Evolutionary conservation across 2,888 invertebrate genomes (phyloP), one percentile per base, ranked within the genome.

Genomic region (Coleophora deauratella): DNA sequence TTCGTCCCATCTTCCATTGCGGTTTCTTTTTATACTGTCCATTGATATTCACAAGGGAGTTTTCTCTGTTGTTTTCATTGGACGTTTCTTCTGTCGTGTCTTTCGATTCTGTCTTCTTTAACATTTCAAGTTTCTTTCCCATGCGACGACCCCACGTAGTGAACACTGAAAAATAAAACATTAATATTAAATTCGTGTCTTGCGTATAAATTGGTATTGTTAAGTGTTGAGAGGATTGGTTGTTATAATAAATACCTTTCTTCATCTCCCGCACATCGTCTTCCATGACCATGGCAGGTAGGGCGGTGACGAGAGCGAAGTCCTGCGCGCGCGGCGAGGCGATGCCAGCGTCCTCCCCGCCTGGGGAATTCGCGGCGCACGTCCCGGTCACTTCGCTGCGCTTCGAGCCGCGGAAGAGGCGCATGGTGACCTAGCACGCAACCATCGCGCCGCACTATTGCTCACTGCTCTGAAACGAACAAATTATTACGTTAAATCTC

Each of bases 71-170:
- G 39, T 69, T 65, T 41, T 76, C 73, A 44, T 63, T 58, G 9
- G 68, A 45, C 59, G 73, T 49, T 66, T 71, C 73, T 50, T 71
- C 69, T 31, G 84, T 66, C 28, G 78, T 68, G 64, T 91, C 89
- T 71, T 90, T 88, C 34, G 88, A 74, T 41, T 91, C 91, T 40
- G 88, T 76, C 54, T 91, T 89, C 52, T 92, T 90, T 46, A 93
- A 84, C 62, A 91, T 88, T 60, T 93, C 93, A 59, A 93, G 80
- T 71, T 92, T 93, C 55, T 91, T 91, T 50, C 93, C 92, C 91
- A 93, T 92, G 50, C 91, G 88, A 47, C 91, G 90, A 59, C 93
- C 91, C 93, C 93, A 93, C 53, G 91, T 91, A 47, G 91, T 89
- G 54, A 89, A 82, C 62, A 90, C 90, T 90, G 82, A 21, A 42